phyloP scores from a whole-genome alignment of 2,888 invertebrate genomes.

The Tetragnatha montana region DNA sequence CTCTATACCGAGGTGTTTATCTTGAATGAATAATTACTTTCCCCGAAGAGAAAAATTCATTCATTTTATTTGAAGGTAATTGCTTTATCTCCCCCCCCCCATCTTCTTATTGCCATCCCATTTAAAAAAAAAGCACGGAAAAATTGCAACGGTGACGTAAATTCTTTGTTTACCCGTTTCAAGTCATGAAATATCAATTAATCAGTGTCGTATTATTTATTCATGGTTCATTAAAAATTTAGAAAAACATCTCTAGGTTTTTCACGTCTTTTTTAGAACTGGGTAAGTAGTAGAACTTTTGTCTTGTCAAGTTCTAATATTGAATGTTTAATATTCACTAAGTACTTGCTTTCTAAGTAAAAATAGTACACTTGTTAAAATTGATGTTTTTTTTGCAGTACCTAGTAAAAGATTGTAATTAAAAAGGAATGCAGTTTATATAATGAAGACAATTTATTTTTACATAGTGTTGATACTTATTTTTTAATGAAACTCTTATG shows the following conservation, averaged over 20 bases:
- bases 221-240: neutral
- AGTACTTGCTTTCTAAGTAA: no score
- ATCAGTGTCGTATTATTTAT: neutral
- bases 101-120: neutral
- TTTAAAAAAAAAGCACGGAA: neutral
- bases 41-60: neutral
- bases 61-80: neutral
- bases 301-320: no score
- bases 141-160: neutral
- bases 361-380: no score
- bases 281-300: no score
- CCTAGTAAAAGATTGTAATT: no score
- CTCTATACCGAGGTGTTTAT: neutral
- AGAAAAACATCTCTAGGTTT: neutral
- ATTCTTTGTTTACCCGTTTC: neutral
- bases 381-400: no score
- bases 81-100: neutral
- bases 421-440: no score
- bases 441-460: no score
- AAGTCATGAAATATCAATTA: neutral
- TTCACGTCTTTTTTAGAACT: no score
- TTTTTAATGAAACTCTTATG: no score
- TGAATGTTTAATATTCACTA: no score
- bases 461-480: no score
- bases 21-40: neutral